Base-by-base conservation (phyloP, 2,888 invertebrate genomes). In the Rhorus exstirpatorius region DNA sequence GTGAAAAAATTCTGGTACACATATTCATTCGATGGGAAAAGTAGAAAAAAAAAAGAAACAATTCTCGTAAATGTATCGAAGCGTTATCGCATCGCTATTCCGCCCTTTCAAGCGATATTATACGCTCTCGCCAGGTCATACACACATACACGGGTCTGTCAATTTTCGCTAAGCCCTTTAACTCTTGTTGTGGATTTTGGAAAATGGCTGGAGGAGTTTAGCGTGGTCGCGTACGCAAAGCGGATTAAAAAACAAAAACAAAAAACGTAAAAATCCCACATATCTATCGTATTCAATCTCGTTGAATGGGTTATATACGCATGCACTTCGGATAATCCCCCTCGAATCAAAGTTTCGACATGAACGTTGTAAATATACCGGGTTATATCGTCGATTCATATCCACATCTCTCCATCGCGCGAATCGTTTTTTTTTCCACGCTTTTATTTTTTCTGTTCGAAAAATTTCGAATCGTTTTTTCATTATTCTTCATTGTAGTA, bases 121-220 rank as follows among this genome's bases (percentile, higher is more conserved):
- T 44, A 44, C 6, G 44, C n/a, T 21, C 44, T 1, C 31, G 21
- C 24, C 44, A 51, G 63, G 38, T 68, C 35, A 24, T 44, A 55
- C 68, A 86, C 84, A 86, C n/a, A n/a, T n/a, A n/a, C n/a, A 88
- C 83, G 81, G 71, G 82, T 85, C 86, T 88, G 90, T 91, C 90
- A 89, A 90, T 91, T 91, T 89, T 89, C 88, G 84, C 86, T 88
- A 89, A 91, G 88, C 90, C 91, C 90, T 90, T 91, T 90, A 90
- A 90, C 87, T 88, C 84, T 82, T 81, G 72, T 72, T 83, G 70
- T 24, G 58, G 41, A 58, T 70, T 76, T 76, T 71, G 19, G n/a
- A n/a, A 41, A 60, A 63, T 60, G 70, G 51, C 31, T 19, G 21
- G 31, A n/a, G 4, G n/a, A n/a, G n/a, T n/a, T n/a, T n/a, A n/a